Evolutionary conservation across 1,140 invertebrate species (phyloP), one percentile per base, ranked within the genome.

Genomic region (Metaphire vulgaris): DNA sequence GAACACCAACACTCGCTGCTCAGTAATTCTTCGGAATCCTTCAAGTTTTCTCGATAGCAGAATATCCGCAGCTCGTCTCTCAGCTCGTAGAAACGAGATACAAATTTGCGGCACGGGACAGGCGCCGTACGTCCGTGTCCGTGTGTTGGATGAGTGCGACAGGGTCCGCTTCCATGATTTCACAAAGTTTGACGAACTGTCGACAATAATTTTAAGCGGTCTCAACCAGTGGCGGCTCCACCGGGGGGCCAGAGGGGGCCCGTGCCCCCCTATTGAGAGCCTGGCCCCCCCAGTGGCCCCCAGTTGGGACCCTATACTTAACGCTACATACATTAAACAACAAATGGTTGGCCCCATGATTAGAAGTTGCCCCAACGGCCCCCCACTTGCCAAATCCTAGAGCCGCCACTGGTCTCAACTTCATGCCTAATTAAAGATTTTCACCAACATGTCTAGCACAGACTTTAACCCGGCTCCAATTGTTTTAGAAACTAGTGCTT

Each of bases 161-260:
- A n/a, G n/a, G n/a, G 56, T 65, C 70, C 32, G 70, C 28, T 72
- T 32, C 70, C 70, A 72, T 72, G 32, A 26, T 32, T 72, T 72
- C n/a, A 72, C 70, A 72, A 72, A 72, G 70, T 72, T 72, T 32
- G 32, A 32, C 12, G 33, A 72, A 72, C 70, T 31, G n/a, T 30
- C 70, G 28, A 30, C 26, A 72, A 26, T 72, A 31, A 12, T 14
- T 65, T 26, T 65, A 15, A 65, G 14, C n/a, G 33, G 29, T 28
- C n/a, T n/a, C n/a, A n/a, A n/a, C n/a, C n/a, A n/a, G n/a, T n/a
- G n/a, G n/a, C n/a, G n/a, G n/a, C n/a, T n/a, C n/a, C n/a, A n/a
- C n/a, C n/a, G n/a, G n/a, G n/a, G n/a, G n/a, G n/a, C n/a, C n/a
- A n/a, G n/a, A n/a, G n/a, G n/a, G n/a, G n/a, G n/a, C n/a, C n/a